Evolutionary conservation across 92 coral and sea anemone genomes (phyloP), one percentile per base, ranked within the genome.

Genomic region (Desmophyllum pertusum): DNA sequence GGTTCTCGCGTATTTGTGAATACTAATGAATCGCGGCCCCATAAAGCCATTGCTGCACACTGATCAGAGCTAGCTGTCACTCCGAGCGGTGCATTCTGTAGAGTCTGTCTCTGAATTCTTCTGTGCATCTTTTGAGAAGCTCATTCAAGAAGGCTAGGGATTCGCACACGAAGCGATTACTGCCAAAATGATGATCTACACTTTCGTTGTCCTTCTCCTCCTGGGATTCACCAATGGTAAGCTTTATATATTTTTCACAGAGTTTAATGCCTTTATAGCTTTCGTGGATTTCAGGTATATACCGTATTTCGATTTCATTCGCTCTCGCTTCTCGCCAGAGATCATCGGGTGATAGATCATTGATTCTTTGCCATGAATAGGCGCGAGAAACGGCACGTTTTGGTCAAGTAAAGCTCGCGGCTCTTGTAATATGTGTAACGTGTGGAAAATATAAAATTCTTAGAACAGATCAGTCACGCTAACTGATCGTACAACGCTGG

Each of bases 181-280:
- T 39, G 41, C 65, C 59, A 10, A 55, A 41, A 82, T 82, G 86
- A 36, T 73, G 6, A 31, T 72, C 21, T 36, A 30, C 71, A 9
- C 25, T 41, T 40, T 81, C 13, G 45, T 42, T 6, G 1, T 70
- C 0, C 11, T 82, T 11, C 17, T 39, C n/a, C 69, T 82, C 3
- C 57, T 72, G 70, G 86, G 79, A 64, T 31, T 82, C 13, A 15
- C 86, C 0, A 82, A 40, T 4, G 86, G 86, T 82, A 82, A 59
- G 86, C n/a, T n/a, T 62, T 36, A 21, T 29, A 23, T 30, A 35
- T 35, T 73, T 71, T 39, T 35, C 31, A 53, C 21, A 38, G 39
- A 8, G 31, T 42, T 39, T 2, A 1, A 2, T 27, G 17, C 42
- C 38, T 35, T 48, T 21, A 30, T 3, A 46, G 25, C 2, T 15